A percentile compares a stretch with the other conserved stretches of the same genome.
Conservation (phyloP, 2,113 vertebrate species). For the Microtus ochrogaster region DNA sequence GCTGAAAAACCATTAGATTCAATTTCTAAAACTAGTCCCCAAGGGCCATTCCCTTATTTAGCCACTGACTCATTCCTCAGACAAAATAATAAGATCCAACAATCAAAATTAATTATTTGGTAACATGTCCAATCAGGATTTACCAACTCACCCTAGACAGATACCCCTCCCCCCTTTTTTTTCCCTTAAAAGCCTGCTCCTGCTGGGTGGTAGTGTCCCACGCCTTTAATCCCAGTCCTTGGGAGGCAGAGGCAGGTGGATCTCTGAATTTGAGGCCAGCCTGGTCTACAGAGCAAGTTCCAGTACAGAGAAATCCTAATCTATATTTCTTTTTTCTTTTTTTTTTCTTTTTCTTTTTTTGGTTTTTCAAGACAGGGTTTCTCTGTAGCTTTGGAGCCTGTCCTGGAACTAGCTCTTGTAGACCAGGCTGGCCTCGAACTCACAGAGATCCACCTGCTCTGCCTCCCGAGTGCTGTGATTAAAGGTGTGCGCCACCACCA, state of each 20-base stretch:
- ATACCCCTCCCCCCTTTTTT: not conserved
- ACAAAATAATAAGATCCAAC: not conserved
- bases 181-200: not conserved
- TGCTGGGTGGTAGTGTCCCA: not conserved
- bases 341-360: no score
- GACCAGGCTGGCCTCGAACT: no score
- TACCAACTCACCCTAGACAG: not conserved
- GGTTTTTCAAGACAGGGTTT: no score
- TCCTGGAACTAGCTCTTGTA: no score
- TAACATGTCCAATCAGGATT: not conserved
- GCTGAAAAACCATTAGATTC: not conserved
- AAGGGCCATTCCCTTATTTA: not conserved
- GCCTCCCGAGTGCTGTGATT: no score
- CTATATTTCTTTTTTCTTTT: no score
- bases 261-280: not conserved
- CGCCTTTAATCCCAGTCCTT: not conserved
- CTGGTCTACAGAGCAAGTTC: not conserved
- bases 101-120: not conserved
- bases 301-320: not conserved
- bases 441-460: no score
- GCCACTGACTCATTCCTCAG: not conserved
- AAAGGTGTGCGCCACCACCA: no score
- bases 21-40: not conserved
- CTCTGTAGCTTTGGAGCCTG: no score
- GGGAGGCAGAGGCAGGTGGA: not conserved